Evolutionary conservation across 2,888 invertebrate species (phyloP).

Genomic region (Lysandra bellargus): DNA sequence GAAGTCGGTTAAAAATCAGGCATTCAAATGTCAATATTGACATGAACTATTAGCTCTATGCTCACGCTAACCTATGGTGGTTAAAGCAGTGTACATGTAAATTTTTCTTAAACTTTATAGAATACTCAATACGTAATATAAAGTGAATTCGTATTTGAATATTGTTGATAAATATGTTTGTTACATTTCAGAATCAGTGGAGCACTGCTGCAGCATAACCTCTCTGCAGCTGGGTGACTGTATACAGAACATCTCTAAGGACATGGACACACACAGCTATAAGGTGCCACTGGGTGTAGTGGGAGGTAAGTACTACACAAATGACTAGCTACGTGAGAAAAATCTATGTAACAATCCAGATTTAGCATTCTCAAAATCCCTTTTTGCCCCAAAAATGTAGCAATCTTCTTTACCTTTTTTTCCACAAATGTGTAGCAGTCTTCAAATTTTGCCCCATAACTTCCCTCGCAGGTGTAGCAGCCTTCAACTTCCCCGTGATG

Average conservation of each 20-base stretch:
- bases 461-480: constrained; percentile 89
- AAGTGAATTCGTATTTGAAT: background rate
- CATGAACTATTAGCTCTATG: no score
- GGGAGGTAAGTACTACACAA: constrained; percentile 81
- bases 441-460: background rate
- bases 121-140: no score
- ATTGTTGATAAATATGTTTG: no score
- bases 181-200: constrained; percentile 90
- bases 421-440: background rate
- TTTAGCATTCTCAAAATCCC: no score
- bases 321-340: background rate
- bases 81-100: no score
- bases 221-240: constrained; percentile 96
- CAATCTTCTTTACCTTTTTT: no score
- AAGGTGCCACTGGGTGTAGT: constrained; percentile 95
- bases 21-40: no score
- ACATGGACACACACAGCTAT: constrained; percentile 98
- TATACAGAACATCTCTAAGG: constrained; percentile 91
- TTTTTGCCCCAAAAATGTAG: no score
- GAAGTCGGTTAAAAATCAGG: no score
- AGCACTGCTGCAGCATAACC: constrained; percentile 97
- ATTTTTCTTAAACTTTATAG: no score
- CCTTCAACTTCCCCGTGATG: constrained; percentile 99
- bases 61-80: no score
- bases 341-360: no score